Evolutionary conservation across 2,888 invertebrate genomes (phyloP), one percentile per base, ranked within the genome.

Genomic region (Eutolmus rufibarbis): DNA sequence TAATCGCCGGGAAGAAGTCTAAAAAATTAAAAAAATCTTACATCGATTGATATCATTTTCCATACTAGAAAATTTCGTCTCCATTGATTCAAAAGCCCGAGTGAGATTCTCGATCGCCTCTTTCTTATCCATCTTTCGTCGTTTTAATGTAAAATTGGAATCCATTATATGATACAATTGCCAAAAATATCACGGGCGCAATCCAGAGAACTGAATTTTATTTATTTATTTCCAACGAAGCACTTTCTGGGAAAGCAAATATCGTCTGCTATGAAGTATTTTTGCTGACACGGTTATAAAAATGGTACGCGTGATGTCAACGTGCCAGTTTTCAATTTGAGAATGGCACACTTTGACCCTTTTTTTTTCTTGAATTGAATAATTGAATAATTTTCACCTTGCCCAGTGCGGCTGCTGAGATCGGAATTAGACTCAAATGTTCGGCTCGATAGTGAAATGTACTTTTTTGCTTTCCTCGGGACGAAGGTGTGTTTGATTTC

Each of bases 31-130:
- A 81, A 76, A 34, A n/a, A 0, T 2, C 16, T 78, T 88, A 88
- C 88, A 40, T 14, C 28, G 57, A 43, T 43, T 78, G 46, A 88
- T 46, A 16, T 87, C 88, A 19, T 57, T 76, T 74, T 87, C 87
- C 23, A 88, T 43, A 28, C 12, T 74, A 28, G 78, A 74, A 77
- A 88, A 81, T 84, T 88, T 88, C 66, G 57, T 37, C 31, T 88
- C 87, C 87, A 88, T 84, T 14, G 43, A 43, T 16, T 57, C 74
- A 5, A 88, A 40, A 16, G 74, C 77, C 14, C 46, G 78, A 8
- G 46, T 79, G 37, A 88, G 76, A 12, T 56, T 87, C 9, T 82
- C 82, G 74, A 84, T 84, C 43, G 23, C 14, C 43, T 88, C 79
- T 2, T 51, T 78, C 31, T 77, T 87, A 14, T 40, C 86, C 66